Evolutionary conservation across 2,888 invertebrate genomes (phyloP).

Genomic region (Argyresthia albistria): DNA sequence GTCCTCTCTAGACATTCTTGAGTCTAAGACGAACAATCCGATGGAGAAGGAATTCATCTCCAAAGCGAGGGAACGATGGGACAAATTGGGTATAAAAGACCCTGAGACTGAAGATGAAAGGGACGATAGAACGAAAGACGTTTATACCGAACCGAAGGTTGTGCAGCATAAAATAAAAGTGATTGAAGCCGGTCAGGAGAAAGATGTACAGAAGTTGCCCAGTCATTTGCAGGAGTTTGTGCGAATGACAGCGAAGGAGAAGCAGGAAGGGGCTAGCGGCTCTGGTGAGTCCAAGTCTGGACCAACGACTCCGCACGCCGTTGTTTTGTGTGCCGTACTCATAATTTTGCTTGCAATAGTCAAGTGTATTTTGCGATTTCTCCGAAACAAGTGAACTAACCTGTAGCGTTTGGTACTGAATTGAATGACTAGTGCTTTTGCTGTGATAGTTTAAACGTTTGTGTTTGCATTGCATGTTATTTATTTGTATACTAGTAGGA

Average conservation of each 20-base stretch:
- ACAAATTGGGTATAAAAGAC: conserved; percentile 78
- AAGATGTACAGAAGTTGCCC: conserved; percentile 77
- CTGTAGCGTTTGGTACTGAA: not conserved
- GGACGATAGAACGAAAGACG: conserved; percentile 35
- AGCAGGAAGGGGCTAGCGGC: conserved; percentile 66
- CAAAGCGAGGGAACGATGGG: conserved; percentile 80
- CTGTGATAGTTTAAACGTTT: conserved; percentile 12
- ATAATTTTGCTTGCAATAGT: conserved; percentile 56
- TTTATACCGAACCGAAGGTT: conserved; percentile 53
- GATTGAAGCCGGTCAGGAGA: conserved; percentile 76
- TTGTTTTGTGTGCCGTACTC: conserved; percentile 62
- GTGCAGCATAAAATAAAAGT: conserved; percentile 72
- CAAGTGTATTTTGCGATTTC: conserved; percentile 47
- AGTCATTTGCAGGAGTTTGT: conserved; percentile 86
- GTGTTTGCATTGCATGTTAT: conserved; percentile 38
- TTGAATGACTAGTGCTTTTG: conserved; percentile 8
- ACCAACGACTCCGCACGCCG: conserved; percentile 60
- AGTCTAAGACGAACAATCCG: conserved; percentile 57
- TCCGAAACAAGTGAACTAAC: conserved; percentile 39
- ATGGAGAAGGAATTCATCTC: conserved; percentile 85
- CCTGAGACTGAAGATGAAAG: conserved; percentile 76
- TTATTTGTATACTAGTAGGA: conserved; percentile 7
- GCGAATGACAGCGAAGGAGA: conserved; percentile 69
- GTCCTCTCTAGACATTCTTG: conserved; percentile 39
- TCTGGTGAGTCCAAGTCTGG: conserved; percentile 57